Base-by-base conservation (phyloP, 2,888 invertebrate species). In the Amphipyra tragopoginis region DNA sequence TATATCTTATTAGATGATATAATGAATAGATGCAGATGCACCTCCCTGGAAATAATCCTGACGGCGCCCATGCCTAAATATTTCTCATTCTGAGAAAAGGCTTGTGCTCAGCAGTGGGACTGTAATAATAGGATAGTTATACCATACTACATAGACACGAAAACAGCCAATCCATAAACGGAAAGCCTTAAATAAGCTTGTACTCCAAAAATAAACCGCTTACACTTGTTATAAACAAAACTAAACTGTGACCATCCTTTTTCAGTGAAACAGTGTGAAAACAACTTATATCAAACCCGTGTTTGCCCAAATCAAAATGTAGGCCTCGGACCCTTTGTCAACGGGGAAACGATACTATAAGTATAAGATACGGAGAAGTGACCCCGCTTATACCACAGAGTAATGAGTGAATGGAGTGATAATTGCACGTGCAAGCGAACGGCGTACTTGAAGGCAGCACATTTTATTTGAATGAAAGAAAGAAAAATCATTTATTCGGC, bases 221-320 rank as follows among this genome's bases (percentile, higher is more conserved):
- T 53, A 34, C 33, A 11, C 21, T 40, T 52, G 10, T 57, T 53
- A n/a, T 40, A 29, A 29, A 15, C 8, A 13, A 8, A 48, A n/a
- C 34, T 40, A 8, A 48, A n/a, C 34, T 40, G 21, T 14, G 1
- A 51, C 48, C 9, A 47, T 45, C 14, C 36, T 52, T 47, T 53
- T 57, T 47, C n/a, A 36, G 61, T 44, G 60, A 62, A 56, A 60
- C 45, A 49, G 43, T 58, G 47, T 44, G 42, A 56, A 65, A 77
- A 61, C 50, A 54, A 65, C 55, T 59, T 69, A 50, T 50, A 57
- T 38, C 44, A 36, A 51, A 59, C 45, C 54, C 44, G 33, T 75
- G 65, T 77, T 77, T 59, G 43, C 44, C 21, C 29, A 59, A 75
- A 75, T 70, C 59, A 65, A 57, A 77, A 51, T 57, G 49, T 45